phyloP scores from a whole-genome alignment of 2,888 invertebrate species.

The Lordiphosa fenestrarum region DNA sequence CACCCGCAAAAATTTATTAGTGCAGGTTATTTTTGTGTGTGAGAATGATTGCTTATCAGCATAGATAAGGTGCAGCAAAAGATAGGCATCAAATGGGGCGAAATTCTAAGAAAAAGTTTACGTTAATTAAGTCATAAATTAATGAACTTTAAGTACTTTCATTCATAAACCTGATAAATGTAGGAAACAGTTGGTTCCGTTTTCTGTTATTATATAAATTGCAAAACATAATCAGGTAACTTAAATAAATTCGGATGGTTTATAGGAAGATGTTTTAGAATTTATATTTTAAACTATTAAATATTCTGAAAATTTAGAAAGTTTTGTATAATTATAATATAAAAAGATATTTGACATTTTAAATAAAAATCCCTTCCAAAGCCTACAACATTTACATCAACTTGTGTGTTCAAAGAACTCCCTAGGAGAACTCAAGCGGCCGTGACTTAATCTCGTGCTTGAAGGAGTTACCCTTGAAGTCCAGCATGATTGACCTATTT shows the following conservation, averaged over 20 bases:
- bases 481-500: slow-evolving; percentile 60
- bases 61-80: background rate
- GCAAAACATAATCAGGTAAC: no score
- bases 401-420: slow-evolving; percentile 7
- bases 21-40: slow-evolving; percentile 57
- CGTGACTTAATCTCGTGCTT: slow-evolving; percentile 22
- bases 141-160: slow-evolving; percentile 2
- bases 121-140: slow-evolving; percentile 23
- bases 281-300: no score
- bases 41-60: slow-evolving; percentile 40
- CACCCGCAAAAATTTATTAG: slow-evolving; percentile 59
- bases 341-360: no score
- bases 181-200: slow-evolving; percentile 23
- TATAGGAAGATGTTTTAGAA: no score
- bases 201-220: slow-evolving; percentile 12
- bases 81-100: background rate
- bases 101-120: background rate
- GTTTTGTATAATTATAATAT: no score
- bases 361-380: no score
- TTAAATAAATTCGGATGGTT: no score
- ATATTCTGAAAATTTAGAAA: no score
- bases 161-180: slow-evolving; percentile 9
- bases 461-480: slow-evolving; percentile 16
- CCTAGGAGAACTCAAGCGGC: slow-evolving; percentile 2
- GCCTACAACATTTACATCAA: no score